phyloP scores from a whole-genome alignment of 2,797 vertebrate genomes.

The Staurois parvus region DNA sequence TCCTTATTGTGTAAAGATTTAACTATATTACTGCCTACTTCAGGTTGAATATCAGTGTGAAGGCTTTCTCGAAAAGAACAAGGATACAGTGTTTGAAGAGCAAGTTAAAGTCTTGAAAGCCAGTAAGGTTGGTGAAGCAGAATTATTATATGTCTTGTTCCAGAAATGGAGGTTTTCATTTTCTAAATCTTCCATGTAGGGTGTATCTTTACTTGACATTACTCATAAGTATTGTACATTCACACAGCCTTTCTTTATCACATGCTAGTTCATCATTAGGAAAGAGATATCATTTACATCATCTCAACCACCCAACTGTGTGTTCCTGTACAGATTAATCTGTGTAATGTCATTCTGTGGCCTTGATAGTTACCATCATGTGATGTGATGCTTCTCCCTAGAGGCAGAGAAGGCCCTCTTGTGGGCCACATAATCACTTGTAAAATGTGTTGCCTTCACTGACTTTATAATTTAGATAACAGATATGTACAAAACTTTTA shows the following conservation, averaged over 20 bases:
- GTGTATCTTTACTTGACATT: not conserved
- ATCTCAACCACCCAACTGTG: not conserved
- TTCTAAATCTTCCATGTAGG: not conserved
- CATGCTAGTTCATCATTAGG: not conserved
- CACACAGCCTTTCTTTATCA: not conserved
- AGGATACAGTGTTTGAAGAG: constrained; percentile 97
- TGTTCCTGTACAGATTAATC: not conserved
- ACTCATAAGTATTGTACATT: not conserved
- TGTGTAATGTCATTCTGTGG: not conserved
- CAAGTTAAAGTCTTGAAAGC: constrained; percentile 96
- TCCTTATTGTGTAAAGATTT: not conserved
- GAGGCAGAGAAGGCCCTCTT: not conserved
- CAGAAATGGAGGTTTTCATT: not conserved
- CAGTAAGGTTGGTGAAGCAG: constrained; percentile 88
- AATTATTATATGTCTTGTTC: not conserved
- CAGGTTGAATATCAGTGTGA: constrained; percentile 99
- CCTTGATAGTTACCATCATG: not conserved
- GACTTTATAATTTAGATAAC: not conserved
- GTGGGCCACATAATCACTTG: not conserved
- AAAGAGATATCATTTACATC: not conserved
- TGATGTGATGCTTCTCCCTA: not conserved
- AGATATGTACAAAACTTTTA: not conserved
- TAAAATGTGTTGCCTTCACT: not conserved
- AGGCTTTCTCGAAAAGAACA: constrained; percentile 97
- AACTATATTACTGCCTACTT: constrained; percentile 40